A percentile compares a stretch with the other conserved stretches of the same genome.
phyloP scores from a whole-genome alignment of 2,888 invertebrate species.

The Proisotoma minuta region DNA sequence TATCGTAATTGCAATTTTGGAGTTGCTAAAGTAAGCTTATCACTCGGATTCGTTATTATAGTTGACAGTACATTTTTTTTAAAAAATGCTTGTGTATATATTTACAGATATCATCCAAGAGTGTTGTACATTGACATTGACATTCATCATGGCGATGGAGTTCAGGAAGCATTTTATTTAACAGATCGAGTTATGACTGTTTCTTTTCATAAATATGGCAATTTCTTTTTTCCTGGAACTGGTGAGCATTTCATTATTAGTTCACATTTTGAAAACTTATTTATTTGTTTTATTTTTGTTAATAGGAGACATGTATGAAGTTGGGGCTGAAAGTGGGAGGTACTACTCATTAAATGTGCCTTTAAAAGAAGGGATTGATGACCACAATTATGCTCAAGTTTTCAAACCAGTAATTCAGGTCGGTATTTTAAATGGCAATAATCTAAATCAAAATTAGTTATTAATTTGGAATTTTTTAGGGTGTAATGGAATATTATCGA shows the following conservation, averaged over 20 bases:
- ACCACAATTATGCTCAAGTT: slow-evolving; percentile 81
- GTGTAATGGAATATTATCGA: slow-evolving; percentile 93
- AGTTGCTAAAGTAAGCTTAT: slow-evolving; percentile 64
- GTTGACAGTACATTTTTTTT: too few species aligned
- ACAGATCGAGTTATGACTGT: slow-evolving; percentile 99
- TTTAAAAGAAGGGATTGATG: slow-evolving; percentile 94
- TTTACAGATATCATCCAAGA: slow-evolving; percentile 82
- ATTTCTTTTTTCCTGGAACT: slow-evolving; percentile 96
- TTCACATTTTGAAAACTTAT: neutral
- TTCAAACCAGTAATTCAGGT: slow-evolving; percentile 83
- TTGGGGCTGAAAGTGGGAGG: slow-evolving; percentile 90
- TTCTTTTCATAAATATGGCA: slow-evolving; percentile 97
- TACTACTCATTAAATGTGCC: slow-evolving; percentile 99
- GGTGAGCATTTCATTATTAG: slow-evolving; percentile 51
- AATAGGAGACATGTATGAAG: slow-evolving; percentile 89
- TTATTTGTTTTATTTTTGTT: neutral
- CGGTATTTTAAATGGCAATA: neutral
- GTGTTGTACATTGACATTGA: slow-evolving; percentile 98
- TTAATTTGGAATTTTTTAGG: slow-evolving; percentile 51
- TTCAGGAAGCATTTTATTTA: slow-evolving; percentile 95
- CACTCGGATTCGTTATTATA: neutral
- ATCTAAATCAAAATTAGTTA: slow-evolving; percentile 7
- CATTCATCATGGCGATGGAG: slow-evolving; percentile 95
- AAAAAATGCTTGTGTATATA: too few species aligned
- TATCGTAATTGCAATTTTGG: slow-evolving; percentile 94